Percentiles rank a stretch among this genome's conserved stretches.
Evolutionary conservation across 2,113 vertebrate species (phyloP).

Genomic region (Thomomys bottae): DNA sequence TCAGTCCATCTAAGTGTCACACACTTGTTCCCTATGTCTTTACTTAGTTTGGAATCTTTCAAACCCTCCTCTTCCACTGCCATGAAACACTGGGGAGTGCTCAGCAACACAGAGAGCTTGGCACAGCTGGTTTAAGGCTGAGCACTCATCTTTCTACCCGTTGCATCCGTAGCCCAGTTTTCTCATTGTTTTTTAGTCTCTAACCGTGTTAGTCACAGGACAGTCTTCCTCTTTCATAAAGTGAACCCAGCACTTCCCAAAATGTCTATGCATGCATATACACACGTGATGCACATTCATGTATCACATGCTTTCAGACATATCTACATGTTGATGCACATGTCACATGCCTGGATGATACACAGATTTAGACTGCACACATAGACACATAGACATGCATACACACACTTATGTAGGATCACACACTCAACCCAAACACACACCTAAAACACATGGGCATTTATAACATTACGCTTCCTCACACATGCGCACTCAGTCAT

Average conservation of each 20-base stretch:
- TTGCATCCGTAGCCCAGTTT: background rate
- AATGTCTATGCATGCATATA: fast-evolving
- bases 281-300: background rate
- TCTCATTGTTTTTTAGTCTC: background rate
- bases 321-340: background rate
- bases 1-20: background rate
- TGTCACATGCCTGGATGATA: background rate
- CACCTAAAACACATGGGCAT: background rate
- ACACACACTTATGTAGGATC: background rate
- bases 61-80: no score
- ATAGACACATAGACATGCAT: background rate
- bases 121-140: background rate
- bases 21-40: background rate
- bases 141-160: background rate
- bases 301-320: background rate
- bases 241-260: background rate
- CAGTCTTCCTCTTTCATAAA: constrained; percentile 16
- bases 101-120: background rate
- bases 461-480: background rate
- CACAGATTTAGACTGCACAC: background rate
- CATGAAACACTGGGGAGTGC: background rate
- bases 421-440: background rate
- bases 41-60: background rate
- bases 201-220: background rate
- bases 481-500: background rate